Conservation (phyloP, 2,797 vertebrate genomes). For the Phoeniculus purpureus region DNA sequence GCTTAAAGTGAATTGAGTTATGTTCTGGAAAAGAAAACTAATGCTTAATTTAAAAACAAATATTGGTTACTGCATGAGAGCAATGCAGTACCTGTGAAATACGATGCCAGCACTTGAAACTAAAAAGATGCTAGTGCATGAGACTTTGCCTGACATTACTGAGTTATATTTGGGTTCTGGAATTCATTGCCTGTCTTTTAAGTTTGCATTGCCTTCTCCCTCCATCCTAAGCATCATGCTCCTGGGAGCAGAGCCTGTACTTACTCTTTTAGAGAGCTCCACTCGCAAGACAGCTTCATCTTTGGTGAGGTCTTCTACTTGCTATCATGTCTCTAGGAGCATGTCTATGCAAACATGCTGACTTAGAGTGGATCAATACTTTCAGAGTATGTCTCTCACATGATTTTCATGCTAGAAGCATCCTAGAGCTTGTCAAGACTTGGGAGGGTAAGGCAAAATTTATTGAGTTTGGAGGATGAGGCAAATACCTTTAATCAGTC, state of each 20-base stretch:
- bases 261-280: background rate
- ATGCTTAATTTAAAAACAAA: conserved; percentile 35
- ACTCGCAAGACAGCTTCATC: background rate
- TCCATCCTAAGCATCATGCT: background rate
- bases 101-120: background rate
- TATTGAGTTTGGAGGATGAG: background rate
- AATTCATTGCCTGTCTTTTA: background rate
- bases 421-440: background rate
- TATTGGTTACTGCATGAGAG: background rate
- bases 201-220: background rate
- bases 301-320: background rate
- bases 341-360: fast-evolving
- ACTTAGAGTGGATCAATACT: background rate
- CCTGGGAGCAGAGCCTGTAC: background rate
- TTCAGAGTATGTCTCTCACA: fast-evolving
- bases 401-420: no score
- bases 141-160: background rate
- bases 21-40: background rate
- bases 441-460: no score
- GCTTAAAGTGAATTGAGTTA: conserved; percentile 2
- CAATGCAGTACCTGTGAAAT: background rate
- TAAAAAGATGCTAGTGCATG: background rate
- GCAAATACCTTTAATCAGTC: background rate
- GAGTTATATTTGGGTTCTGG: background rate
- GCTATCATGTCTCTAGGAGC: background rate